Conservation (phyloP, 2,113 vertebrate genomes). For the Limnothrissa miodon region DNA sequence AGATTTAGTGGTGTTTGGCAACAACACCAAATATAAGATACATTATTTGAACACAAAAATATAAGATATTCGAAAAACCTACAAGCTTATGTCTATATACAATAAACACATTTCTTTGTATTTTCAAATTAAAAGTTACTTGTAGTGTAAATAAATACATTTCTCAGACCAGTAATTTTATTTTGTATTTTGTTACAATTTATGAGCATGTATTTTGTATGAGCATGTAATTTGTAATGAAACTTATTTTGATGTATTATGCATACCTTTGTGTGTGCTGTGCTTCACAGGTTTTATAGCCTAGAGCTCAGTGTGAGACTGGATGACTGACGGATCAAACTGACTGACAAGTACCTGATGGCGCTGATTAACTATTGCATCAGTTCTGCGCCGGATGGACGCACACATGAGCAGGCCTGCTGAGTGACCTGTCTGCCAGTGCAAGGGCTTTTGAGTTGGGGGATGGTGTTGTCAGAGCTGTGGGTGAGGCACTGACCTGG, state of each 20-base stretch:
- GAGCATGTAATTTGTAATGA: not conserved
- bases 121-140: too few species aligned
- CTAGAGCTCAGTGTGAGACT: not conserved
- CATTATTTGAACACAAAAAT: too few species aligned
- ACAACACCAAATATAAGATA: too few species aligned
- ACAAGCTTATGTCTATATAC: too few species aligned
- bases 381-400: not conserved
- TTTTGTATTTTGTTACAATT: too few species aligned
- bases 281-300: not conserved
- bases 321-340: not conserved
- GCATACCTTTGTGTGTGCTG: too few species aligned
- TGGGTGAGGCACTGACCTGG: constrained; percentile 67
- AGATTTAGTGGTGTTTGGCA: too few species aligned
- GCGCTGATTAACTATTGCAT: not conserved
- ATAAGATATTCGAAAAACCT: too few species aligned
- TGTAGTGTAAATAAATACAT: too few species aligned
- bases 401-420: not conserved
- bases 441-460: not conserved
- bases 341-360: not conserved
- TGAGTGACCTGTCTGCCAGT: not conserved
- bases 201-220: not conserved
- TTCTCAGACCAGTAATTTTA: too few species aligned
- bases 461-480: not conserved
- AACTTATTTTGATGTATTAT: too few species aligned
- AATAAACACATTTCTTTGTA: too few species aligned